Evolutionary conservation across 2,888 invertebrate genomes (phyloP).

Genomic region (Eupithecia pulchellata): DNA sequence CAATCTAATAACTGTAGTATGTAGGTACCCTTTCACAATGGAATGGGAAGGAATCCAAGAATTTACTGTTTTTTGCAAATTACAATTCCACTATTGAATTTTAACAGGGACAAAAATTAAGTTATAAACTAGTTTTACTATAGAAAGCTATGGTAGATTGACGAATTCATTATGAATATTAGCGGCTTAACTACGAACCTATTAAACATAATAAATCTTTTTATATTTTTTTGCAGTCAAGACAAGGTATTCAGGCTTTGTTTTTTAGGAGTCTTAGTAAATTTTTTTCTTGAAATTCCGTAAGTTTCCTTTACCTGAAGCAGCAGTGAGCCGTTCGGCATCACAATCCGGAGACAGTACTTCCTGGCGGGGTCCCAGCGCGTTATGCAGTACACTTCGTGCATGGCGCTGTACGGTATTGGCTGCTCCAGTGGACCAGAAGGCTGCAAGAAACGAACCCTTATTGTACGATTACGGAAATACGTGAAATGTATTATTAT

Average conservation of each 20-base stretch:
- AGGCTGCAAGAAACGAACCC: constrained; percentile 80
- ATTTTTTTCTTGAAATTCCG: not conserved
- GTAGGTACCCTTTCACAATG: not conserved
- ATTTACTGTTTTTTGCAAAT: not conserved
- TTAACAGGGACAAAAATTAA: too few relatives aligned
- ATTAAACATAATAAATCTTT: too few relatives aligned
- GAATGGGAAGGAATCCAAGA: not conserved
- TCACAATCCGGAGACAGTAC: constrained; percentile 91
- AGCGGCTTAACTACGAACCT: too few relatives aligned
- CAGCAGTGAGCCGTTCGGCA: constrained; percentile 90
- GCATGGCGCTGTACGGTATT: constrained; percentile 89
- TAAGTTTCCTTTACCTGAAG: constrained; percentile 86
- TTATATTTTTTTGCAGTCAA: too few relatives aligned
- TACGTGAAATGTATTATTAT: too few relatives aligned
- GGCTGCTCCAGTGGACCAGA: constrained; percentile 88
- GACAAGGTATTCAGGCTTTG: too few relatives aligned
- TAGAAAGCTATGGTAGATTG: too few relatives aligned
- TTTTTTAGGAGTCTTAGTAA: too few relatives aligned
- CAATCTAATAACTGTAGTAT: not conserved
- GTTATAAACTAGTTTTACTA: too few relatives aligned
- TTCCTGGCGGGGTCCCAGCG: constrained; percentile 93
- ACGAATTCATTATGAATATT: too few relatives aligned
- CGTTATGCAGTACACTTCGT: constrained; percentile 90
- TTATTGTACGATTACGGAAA: too few relatives aligned
- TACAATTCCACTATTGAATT: not conserved